Conservation (phyloP, 2,888 invertebrate species). For the Aleiodes testaceus region DNA sequence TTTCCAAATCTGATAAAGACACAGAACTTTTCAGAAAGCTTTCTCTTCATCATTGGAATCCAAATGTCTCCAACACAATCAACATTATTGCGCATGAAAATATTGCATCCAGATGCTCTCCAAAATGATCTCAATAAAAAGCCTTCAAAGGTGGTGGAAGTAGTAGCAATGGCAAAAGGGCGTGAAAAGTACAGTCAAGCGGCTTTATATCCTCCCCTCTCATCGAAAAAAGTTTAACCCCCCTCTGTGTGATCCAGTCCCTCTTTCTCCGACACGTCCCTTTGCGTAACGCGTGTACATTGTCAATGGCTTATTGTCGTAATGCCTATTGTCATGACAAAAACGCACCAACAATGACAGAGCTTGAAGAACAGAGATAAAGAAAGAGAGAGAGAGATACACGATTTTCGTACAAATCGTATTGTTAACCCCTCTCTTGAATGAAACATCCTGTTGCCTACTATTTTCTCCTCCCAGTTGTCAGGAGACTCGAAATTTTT, state of each 20-base stretch:
- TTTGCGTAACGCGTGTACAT: conserved; percentile 64
- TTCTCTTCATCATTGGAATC: neutral
- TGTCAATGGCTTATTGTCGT: conserved; percentile 69
- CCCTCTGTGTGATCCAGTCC: conserved; percentile 1
- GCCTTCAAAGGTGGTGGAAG: conserved; percentile 2
- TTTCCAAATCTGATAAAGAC: no score
- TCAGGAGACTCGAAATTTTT: neutral
- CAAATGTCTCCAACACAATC: conserved; percentile 1
- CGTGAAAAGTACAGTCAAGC: conserved; percentile 71
- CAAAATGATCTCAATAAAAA: conserved; percentile 2
- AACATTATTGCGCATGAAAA: conserved; percentile 1
- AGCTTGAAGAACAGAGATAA: no score
- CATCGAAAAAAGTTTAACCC: conserved; percentile 5
- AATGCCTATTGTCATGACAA: conserved; percentile 65
- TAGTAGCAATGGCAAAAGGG: conserved; percentile 56
- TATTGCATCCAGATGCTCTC: conserved; percentile 27
- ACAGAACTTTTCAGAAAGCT: no score
- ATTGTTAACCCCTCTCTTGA: conserved; percentile 58
- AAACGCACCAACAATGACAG: conserved; percentile 14
- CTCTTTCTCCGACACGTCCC: conserved; percentile 46
- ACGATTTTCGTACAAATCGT: conserved; percentile 57
- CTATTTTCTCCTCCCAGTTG: conserved; percentile 29
- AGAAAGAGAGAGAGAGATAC: conserved; percentile 40
- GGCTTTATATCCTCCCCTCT: conserved; percentile 54
- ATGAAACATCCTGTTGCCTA: conserved; percentile 51